These are phyloP conservation scores for Lethrus apterus DNA, from an alignment of 1,140 invertebrate genomes.

Conservation along the genomic window DNA sequence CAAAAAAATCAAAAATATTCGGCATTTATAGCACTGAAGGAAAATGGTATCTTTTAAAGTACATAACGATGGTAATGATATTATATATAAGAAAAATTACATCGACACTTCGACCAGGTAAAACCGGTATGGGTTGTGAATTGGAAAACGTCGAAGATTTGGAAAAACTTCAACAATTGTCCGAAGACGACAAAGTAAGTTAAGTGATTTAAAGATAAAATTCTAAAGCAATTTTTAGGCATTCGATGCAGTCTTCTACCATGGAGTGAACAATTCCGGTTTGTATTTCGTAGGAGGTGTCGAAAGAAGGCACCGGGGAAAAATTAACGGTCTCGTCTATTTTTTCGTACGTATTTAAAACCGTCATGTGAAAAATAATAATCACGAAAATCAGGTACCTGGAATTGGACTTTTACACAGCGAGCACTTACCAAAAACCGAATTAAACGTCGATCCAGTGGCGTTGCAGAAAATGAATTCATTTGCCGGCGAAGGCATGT, in stretches of 20 bases:
- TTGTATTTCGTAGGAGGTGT: slow-evolving; percentile 47
- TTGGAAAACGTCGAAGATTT: slow-evolving; percentile 42
- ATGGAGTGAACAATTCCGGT: slow-evolving; percentile 44
- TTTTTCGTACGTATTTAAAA: slow-evolving; percentile 42
- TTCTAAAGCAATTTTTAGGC: slow-evolving; percentile 43
- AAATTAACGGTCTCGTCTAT: slow-evolving; percentile 51
- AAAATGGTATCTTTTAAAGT: slow-evolving; percentile 58
- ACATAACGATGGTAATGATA: slow-evolving; percentile 46
- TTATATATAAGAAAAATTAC: slow-evolving; percentile 50
- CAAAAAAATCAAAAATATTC: no score
- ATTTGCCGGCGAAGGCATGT: slow-evolving; percentile 59
- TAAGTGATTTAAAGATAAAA: not conserved
- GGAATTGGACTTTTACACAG: slow-evolving; percentile 57
- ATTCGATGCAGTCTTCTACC: slow-evolving; percentile 57
- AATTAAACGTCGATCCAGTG: slow-evolving; percentile 45
- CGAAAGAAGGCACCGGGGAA: slow-evolving; percentile 47
- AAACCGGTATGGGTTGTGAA: slow-evolving; percentile 25
- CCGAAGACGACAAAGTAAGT: slow-evolving; percentile 49
- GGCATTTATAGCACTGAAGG: slow-evolving; percentile 53
- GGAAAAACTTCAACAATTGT: slow-evolving; percentile 53
- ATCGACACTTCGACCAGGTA: slow-evolving; percentile 19
- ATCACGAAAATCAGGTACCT: slow-evolving; percentile 44
- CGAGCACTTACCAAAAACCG: slow-evolving; percentile 57
- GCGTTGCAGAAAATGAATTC: slow-evolving; percentile 39
- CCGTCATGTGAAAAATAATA: slow-evolving; percentile 18